Evolutionary conservation across 2,888 invertebrate genomes (phyloP).

Genomic region (Tinea trinotella): DNA sequence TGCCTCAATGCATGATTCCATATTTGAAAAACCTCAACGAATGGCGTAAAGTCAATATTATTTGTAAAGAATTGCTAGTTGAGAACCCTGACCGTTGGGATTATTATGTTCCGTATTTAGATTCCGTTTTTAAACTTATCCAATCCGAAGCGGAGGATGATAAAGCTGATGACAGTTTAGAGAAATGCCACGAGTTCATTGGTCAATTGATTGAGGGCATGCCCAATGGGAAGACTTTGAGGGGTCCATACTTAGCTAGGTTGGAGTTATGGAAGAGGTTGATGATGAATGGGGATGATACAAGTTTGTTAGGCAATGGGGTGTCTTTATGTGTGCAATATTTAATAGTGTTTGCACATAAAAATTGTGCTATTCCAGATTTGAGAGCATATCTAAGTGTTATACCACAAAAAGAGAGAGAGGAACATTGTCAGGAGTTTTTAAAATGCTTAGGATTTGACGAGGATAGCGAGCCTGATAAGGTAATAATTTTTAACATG

Average conservation of each 20-base stretch:
- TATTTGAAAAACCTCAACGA: conserved; percentile 80
- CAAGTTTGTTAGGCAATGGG: conserved; percentile 72
- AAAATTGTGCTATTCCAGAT: conserved; percentile 89
- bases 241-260: conserved; percentile 89
- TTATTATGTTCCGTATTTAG: conserved; percentile 80
- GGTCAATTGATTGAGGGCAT: conserved; percentile 66
- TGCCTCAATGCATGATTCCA: conserved; percentile 79
- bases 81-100: conserved; percentile 84
- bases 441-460: conserved; percentile 76
- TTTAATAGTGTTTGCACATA: conserved; percentile 86
- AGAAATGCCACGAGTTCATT: conserved; percentile 60
- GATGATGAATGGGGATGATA: conserved; percentile 67
- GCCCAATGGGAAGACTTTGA: conserved; percentile 60
- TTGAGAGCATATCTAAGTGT: conserved; percentile 81
- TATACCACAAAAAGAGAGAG: conserved; percentile 75
- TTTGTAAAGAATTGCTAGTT: conserved; percentile 81
- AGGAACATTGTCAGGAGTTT: conserved; percentile 71
- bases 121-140: conserved; percentile 77
- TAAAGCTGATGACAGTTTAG: conserved; percentile 48
- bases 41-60: conserved; percentile 81
- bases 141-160: conserved; percentile 37
- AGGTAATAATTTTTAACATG: conserved; percentile 51
- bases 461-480: conserved; percentile 75
- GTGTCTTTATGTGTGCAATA: conserved; percentile 83
- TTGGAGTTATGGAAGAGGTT: conserved; percentile 81